A percentile compares a stretch with the other conserved stretches of the same genome.
Evolutionary conservation across 1,140 invertebrate species (phyloP).

Genomic region (Contarinia nasturtii): DNA sequence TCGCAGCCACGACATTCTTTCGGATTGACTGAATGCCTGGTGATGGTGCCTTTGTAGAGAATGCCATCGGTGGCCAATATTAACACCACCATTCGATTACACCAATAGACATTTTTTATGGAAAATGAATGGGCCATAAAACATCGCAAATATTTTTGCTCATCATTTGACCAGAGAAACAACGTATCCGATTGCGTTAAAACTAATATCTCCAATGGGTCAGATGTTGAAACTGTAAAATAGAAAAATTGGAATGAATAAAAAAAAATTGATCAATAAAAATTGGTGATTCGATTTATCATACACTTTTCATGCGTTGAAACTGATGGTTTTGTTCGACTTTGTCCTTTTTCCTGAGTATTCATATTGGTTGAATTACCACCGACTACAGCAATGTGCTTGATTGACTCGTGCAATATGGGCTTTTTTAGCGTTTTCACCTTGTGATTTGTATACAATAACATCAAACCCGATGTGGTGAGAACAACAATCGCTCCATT

Average conservation of each 20-base stretch:
- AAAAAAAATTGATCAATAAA: neutral
- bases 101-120: conserved; percentile 15
- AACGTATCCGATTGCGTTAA: conserved; percentile 15
- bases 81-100: conserved; percentile 18
- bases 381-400: conserved; percentile 16
- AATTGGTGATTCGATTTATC: too few species aligned
- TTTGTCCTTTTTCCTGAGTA: neutral
- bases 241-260: neutral
- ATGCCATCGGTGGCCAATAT: conserved; percentile 9
- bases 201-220: neutral
- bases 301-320: neutral
- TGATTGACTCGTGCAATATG: conserved; percentile 15
- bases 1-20: conserved; percentile 12
- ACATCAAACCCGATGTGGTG: conserved; percentile 12
- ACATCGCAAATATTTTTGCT: conserved; percentile 16
- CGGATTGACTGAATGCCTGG: conserved; percentile 3
- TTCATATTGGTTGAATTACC: conserved; percentile 9
- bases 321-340: too few species aligned
- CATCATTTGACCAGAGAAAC: conserved; percentile 14
- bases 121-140: conserved; percentile 20
- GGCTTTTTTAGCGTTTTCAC: conserved; percentile 16
- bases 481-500: conserved; percentile 19
- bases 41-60: neutral
- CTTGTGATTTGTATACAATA: conserved; percentile 17
- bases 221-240: neutral